Conservation (phyloP, 1,140 invertebrate species). For the Eriocheir sinensis region DNA sequence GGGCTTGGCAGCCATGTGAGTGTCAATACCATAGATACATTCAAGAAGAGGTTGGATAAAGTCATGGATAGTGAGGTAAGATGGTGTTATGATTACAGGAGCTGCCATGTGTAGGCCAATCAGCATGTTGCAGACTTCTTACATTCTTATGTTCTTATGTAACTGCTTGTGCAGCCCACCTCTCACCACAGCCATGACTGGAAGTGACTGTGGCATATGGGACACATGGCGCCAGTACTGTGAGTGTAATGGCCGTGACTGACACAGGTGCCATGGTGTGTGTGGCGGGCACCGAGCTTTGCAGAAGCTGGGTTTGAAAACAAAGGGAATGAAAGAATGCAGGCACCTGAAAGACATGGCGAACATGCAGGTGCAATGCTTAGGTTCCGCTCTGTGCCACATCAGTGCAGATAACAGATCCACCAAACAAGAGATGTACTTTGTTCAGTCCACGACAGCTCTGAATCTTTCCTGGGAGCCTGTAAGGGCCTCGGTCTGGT, state of each 20-base stretch:
- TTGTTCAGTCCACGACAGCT: neutral
- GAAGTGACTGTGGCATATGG: neutral
- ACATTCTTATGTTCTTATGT: too few relatives aligned
- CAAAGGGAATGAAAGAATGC: neutral
- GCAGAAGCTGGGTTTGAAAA: neutral
- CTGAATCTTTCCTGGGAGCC: neutral
- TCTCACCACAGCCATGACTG: neutral
- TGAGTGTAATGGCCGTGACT: neutral
- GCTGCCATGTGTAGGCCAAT: too few relatives aligned
- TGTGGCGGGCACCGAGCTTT: neutral
- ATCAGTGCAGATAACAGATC: neutral
- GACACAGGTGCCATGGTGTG: conserved; percentile 3
- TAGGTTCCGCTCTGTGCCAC: neutral
- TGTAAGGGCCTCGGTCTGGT: conserved; percentile 26
- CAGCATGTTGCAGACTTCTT: too few relatives aligned
- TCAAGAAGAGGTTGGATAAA: too few relatives aligned
- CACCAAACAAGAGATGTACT: neutral
- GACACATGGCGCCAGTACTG: neutral
- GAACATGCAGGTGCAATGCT: neutral
- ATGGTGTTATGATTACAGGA: too few relatives aligned
- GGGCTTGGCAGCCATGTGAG: too few relatives aligned
- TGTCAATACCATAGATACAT: too few relatives aligned
- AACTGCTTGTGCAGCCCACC: neutral
- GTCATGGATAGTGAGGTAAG: too few relatives aligned
- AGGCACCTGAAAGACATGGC: neutral